Conservation (phyloP, 2,797 vertebrate genomes). For the Phataginus tetradactyla region DNA sequence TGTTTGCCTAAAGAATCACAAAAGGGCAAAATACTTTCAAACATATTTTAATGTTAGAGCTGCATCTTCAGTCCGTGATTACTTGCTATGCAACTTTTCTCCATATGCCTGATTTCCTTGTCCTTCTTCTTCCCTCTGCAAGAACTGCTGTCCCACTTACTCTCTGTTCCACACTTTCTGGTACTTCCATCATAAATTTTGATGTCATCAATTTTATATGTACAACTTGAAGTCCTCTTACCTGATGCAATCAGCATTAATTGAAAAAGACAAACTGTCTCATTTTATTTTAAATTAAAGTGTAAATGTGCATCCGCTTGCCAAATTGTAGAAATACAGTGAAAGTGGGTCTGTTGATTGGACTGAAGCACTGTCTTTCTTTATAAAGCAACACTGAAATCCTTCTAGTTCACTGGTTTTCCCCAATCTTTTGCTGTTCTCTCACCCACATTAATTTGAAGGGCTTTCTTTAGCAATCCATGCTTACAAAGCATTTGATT, state of each 20-base stretch:
- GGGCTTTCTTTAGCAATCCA: not conserved
- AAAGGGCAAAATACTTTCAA: slow-evolving; percentile 80
- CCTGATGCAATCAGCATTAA: not conserved
- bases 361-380: not conserved
- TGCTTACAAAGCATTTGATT: slow-evolving; percentile 1
- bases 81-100: slow-evolving; percentile 43
- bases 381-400: slow-evolving; percentile 5
- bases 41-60: slow-evolving; percentile 64
- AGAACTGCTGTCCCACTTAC: not conserved
- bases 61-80: not conserved
- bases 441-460: not conserved
- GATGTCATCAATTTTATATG: not conserved
- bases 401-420: not conserved
- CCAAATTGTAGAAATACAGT: not conserved
- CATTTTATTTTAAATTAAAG: slow-evolving; percentile 39
- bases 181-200: not conserved
- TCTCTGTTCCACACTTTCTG: not conserved
- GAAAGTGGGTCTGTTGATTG: not conserved
- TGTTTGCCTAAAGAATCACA: slow-evolving; percentile 80
- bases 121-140: slow-evolving; percentile 40
- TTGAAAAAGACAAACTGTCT: not conserved
- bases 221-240: not conserved
- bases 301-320: not conserved
- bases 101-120: not conserved
- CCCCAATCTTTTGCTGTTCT: not conserved